These are phyloP conservation scores for Tenthredo livida DNA, from an alignment of 2,888 invertebrate genomes.

Conservation along the genomic window DNA sequence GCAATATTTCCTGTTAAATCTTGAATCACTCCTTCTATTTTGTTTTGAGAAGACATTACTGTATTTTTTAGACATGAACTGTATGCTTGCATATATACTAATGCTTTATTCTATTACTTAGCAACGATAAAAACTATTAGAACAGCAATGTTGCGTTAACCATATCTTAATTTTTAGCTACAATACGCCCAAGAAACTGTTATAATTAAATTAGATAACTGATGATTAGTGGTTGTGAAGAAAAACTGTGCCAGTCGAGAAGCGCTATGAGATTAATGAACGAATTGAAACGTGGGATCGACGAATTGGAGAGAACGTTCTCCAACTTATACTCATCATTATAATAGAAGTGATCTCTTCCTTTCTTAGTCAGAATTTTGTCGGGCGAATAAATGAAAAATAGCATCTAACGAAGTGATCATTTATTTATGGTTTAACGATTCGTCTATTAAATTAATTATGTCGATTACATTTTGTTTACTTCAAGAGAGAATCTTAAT, in stretches of 20 bases:
- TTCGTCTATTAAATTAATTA: neutral
- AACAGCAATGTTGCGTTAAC: neutral
- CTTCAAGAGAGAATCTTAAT: too few species aligned
- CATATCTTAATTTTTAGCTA: neutral
- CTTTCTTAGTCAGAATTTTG: constrained; percentile 3
- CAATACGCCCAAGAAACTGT: too few species aligned
- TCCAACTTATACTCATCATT: too few species aligned
- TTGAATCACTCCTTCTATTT: neutral
- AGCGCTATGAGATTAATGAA: too few species aligned
- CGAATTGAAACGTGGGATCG: too few species aligned
- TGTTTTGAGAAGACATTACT: neutral
- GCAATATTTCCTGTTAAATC: neutral
- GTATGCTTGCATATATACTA: neutral
- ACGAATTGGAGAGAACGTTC: too few species aligned
- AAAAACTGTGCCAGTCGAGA: too few species aligned
- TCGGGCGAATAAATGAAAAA: neutral
- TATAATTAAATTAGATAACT: too few species aligned
- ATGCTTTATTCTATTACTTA: neutral
- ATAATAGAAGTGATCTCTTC: too few species aligned
- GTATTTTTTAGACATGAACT: neutral
- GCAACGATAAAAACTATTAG: neutral
- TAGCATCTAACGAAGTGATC: neutral
- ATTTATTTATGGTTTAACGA: constrained; percentile 1
- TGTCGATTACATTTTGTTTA: neutral
- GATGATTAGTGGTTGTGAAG: too few species aligned